Conservation (phyloP, 2,113 vertebrate genomes). For the Edolisoma coerulescens region DNA sequence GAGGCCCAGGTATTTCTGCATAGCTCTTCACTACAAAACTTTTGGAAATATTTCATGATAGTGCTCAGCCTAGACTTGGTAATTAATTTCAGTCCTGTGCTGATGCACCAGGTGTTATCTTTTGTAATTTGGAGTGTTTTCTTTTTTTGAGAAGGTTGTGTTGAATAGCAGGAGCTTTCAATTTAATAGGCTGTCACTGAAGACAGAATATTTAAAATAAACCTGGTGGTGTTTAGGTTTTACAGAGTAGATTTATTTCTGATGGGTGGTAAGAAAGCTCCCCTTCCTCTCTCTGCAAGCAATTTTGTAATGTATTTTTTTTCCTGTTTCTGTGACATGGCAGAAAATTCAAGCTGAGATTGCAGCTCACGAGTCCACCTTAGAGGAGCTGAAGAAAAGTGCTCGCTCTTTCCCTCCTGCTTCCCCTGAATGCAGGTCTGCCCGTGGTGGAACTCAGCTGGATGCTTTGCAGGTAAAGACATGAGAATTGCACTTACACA, state of each 20-base stretch:
- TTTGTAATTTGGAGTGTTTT: neutral
- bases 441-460: constrained; percentile 82
- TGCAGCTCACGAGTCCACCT: constrained; percentile 81
- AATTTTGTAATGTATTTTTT: neutral
- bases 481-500: fast-evolving
- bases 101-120: neutral
- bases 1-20: constrained; percentile 86
- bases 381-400: constrained; percentile 89
- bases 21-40: neutral
- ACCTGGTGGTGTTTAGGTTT: neutral
- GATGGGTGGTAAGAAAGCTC: neutral
- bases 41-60: neutral
- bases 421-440: constrained; percentile 77
- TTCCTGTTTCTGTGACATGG: neutral
- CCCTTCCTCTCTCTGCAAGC: neutral
- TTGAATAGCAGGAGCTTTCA: neutral
- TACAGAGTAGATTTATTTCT: neutral
- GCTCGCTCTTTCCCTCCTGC: constrained; percentile 69
- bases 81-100: neutral
- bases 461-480: constrained; percentile 87
- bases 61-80: neutral
- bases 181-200: neutral
- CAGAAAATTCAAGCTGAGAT: constrained; percentile 93
- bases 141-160: neutral
- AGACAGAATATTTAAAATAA: neutral